Evolutionary conservation across 2,797 vertebrate genomes (phyloP).

Genomic region (Hydrolagus colliei): DNA sequence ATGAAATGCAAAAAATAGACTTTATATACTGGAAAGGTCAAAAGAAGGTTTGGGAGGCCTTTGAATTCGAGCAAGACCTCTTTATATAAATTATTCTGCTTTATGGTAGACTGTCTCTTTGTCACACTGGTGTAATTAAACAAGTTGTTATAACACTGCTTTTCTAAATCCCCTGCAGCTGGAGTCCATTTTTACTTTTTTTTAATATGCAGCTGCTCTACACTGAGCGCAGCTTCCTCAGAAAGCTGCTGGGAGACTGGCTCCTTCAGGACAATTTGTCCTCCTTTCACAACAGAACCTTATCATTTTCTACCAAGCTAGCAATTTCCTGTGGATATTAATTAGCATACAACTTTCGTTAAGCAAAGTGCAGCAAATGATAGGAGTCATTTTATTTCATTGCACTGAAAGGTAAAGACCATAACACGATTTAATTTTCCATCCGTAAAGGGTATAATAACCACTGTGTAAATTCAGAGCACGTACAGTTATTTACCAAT

Average conservation of each 20-base stretch:
- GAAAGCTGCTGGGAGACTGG: background rate
- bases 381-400: background rate
- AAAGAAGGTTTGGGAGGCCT: background rate
- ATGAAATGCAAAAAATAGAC: no score
- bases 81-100: slow-evolving; percentile 14
- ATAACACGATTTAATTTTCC: no score
- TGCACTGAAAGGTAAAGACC: background rate
- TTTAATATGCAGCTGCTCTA: background rate
- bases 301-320: background rate
- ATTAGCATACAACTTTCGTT: background rate
- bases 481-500: no score
- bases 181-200: background rate
- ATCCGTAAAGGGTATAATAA: background rate
- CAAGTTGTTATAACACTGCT: background rate
- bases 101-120: background rate
- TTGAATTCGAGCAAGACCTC: background rate
- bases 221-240: background rate
- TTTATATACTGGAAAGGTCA: background rate
- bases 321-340: slow-evolving; percentile 4
- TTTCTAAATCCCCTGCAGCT: background rate
- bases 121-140: slow-evolving; percentile 1
- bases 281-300: background rate
- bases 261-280: background rate
- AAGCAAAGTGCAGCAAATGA: background rate
- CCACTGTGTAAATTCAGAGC: background rate